Evolutionary conservation across 2,797 vertebrate species (phyloP).

Genomic region (Nothura maculosa): DNA sequence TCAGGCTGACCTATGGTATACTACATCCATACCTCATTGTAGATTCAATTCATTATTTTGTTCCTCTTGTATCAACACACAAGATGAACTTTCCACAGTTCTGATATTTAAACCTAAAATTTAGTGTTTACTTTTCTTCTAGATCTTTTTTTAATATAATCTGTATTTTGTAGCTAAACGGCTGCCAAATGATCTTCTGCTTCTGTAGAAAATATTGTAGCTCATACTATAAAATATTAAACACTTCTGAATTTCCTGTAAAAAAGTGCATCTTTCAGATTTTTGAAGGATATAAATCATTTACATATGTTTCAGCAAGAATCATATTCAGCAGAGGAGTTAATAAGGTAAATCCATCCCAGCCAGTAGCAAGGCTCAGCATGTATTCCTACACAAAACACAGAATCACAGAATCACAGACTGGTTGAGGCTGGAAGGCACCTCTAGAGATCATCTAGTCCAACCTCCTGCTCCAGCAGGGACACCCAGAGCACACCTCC

Average conservation of each 20-base stretch:
- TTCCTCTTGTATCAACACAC: not conserved
- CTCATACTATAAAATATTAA: not conserved
- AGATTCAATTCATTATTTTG: slow-evolving; percentile 44
- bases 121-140: not conserved
- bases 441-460: too few species aligned
- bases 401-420: too few species aligned
- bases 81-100: not conserved
- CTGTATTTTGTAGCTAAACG: not conserved
- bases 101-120: slow-evolving; percentile 2
- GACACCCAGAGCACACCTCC: too few species aligned
- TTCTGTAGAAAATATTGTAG: not conserved
- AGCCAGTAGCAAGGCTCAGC: not conserved
- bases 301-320: not conserved
- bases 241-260: not conserved
- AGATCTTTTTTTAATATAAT: not conserved
- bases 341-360: fast-evolving
- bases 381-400: too few species aligned
- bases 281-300: not conserved
- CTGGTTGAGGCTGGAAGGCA: too few species aligned
- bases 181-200: not conserved
- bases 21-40: not conserved
- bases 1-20: not conserved
- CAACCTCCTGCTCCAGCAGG: too few species aligned
- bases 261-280: not conserved
- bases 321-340: not conserved